Evolutionary conservation across 2,797 vertebrate genomes (phyloP).

Genomic region (Poecile montanus): DNA sequence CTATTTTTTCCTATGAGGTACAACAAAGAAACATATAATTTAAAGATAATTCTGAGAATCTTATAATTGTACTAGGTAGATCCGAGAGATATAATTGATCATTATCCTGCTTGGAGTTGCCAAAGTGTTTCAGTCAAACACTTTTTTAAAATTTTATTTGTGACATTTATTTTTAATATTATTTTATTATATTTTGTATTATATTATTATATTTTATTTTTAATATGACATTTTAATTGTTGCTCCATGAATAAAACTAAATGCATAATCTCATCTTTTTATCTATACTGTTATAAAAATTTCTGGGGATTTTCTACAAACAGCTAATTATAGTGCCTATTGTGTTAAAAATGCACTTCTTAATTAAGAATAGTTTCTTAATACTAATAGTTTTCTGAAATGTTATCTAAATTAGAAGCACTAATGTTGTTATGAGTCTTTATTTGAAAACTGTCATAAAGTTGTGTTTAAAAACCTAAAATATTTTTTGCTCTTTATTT

Average conservation of each 20-base stretch:
- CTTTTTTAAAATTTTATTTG: neutral
- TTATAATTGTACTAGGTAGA: conserved; percentile 46
- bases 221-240: neutral
- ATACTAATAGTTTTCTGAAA: neutral
- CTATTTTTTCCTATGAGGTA: neutral
- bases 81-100: conserved; percentile 42
- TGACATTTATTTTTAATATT: conserved; percentile 1
- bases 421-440: neutral
- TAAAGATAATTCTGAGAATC: conserved; percentile 33
- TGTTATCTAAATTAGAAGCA: neutral
- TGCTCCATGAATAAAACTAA: neutral
- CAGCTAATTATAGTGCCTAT: neutral
- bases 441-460: neutral
- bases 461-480: neutral
- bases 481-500: neutral
- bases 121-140: conserved; percentile 28
- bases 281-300: neutral
- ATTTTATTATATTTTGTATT: no score
- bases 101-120: conserved; percentile 32
- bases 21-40: conserved; percentile 44
- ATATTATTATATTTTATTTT: no score
- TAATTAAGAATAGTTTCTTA: neutral
- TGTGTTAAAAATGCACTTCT: neutral
- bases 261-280: neutral
- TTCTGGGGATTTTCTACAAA: neutral